A percentile compares a stretch with the other conserved stretches of the same genome.
These are phyloP conservation scores for Argentina silus DNA, from an alignment of 2,797 vertebrate species.

Conservation along the genomic window DNA sequence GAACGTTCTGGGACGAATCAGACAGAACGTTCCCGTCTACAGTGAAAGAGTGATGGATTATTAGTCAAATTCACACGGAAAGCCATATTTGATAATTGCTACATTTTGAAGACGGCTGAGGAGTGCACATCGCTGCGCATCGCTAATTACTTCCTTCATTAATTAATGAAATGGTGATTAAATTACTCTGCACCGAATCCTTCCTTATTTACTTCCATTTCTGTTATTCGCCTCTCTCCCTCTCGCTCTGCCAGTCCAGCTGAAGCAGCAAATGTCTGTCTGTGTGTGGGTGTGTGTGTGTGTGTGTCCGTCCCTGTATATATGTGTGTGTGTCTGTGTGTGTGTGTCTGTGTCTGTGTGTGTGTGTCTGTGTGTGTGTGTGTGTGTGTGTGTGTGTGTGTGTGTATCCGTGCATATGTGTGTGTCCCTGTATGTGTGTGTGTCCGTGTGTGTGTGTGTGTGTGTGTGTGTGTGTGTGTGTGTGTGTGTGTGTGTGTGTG, in stretches of 20 bases:
- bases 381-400: slow-evolving; percentile 15
- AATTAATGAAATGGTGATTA: slow-evolving; percentile 10
- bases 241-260: not conserved
- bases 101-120: not conserved
- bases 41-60: slow-evolving; percentile 12
- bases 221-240: not conserved
- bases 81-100: slow-evolving; percentile 1
- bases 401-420: slow-evolving; percentile 9
- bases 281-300: not conserved
- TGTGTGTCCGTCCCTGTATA: too few species aligned
- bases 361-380: not conserved
- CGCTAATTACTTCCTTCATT: slow-evolving; percentile 15
- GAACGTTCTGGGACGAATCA: not conserved
- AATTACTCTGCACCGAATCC: slow-evolving; percentile 1
- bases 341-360: slow-evolving; percentile 15
- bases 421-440: not conserved
- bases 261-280: not conserved
- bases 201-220: not conserved
- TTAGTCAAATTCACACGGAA: slow-evolving; percentile 8
- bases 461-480: not conserved
- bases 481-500: not conserved
- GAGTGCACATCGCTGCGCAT: not conserved
- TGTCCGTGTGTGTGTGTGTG: not conserved
- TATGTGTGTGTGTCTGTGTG: not conserved
- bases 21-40: not conserved